Base-by-base conservation (phyloP, 2,888 invertebrate genomes). In the Nesidiocoris tenuis region DNA sequence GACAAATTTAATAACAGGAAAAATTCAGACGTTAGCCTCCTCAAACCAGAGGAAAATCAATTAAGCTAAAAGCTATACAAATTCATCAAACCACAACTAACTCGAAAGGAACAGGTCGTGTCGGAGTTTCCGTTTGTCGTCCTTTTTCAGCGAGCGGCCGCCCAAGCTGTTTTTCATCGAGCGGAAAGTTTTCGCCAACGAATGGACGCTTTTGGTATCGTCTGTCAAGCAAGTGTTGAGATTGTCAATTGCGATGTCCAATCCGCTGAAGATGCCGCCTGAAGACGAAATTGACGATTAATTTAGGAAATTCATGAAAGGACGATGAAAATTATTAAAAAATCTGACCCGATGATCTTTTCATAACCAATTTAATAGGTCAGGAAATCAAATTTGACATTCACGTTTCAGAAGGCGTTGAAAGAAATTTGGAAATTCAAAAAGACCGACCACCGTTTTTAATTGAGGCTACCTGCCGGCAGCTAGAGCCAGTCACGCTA, bases 191-290 rank as follows among this genome's bases (percentile, higher is more conserved):
- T 66, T 64, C 16, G 74, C 74, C 0, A 74, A 56, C 1, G 74
- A 74, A 22, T 66, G 74, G 24, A 74, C 65, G 57, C 74, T 74
- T 56, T 74, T 74, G 18, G 65, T 19, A 65, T 74, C 74, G 59
- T 74, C 65, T 21, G 64, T 23, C 56, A 74, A 18, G 23, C 23
- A 65, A 5, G 65, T 66, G 57, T 74, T 74, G 1, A 74, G 24
- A 23, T 74, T 74, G 21, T 39, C 65, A 12, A 74, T 65, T 1
- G 64, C 65, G n/a, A 74, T 74, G 56, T 74, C 56, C 65, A 74
- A 21, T 12, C 74, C 74, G 23, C 64, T 39, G 59, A 74, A 74
- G 9, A 74, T 54, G 1, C 70, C 70, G n/a, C 59, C 70, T 70
- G 24, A 1, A 59, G 55, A 19, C 59, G 54, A n/a, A n/a, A n/a